Evolutionary conservation across 2,113 vertebrate genomes (phyloP), one percentile per base, ranked within the genome.

Genomic region (Carettochelys insculpta): DNA sequence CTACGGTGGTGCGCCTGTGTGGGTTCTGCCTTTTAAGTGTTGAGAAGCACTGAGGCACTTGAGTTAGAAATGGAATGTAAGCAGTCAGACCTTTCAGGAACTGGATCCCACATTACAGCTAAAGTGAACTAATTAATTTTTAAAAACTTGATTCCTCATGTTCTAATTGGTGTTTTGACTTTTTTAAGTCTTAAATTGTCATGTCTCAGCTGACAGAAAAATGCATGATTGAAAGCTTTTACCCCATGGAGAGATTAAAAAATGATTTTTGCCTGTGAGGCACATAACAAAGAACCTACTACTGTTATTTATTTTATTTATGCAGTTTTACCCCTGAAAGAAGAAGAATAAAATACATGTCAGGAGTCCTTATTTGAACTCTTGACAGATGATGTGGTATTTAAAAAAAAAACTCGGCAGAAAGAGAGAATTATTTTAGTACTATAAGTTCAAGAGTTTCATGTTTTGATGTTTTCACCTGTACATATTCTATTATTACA

Each of bases 221-320:
- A 89, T 71, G 82, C 13, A 77, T 84, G 11, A 43, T 24, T 92
- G 61, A 91, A 86, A 61, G 52, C 45, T 61, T 8, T 83, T 87
- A 89, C 51, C 34, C 73, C 3, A 1, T 22, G 16, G 90, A 93
- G 76, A 43, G 86, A 61, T 92, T 92, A 84, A 78, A 93, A 61
- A 90, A 87, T 92, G 29, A 5, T 80, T 95, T 95, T 93, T 90
- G 80, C 50, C 52, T 80, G 6, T 56, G 31, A 19, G 41, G 86
- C 76, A 56, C 45, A 76, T 48, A 84, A 47, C 7, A 79, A 82
- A 92, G 84, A 89, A 43, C 80, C 45, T 92, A 41, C 29, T 91
- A 93, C 41, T 77, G 68, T 51, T 86, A 86, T 92, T 92, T 92
- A 71, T 95, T 95, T 95, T 94, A 80, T 94, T 92, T 95, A 90